phyloP scores from a whole-genome alignment of 2,888 invertebrate genomes.

The Metellina segmentata region DNA sequence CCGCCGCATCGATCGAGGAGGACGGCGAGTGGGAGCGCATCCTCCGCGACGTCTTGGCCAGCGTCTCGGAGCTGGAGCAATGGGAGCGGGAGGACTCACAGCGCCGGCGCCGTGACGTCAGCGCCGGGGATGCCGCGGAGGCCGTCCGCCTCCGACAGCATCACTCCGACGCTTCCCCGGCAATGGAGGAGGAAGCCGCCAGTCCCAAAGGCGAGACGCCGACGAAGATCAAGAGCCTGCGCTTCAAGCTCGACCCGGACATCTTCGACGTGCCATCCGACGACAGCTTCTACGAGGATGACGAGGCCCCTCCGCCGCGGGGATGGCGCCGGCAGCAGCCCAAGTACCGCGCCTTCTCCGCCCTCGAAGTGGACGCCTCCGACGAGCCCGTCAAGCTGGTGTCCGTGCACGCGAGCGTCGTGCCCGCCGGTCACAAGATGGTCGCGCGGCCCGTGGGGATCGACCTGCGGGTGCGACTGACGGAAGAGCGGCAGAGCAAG shows the following conservation, averaged over 20 bases:
- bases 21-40: slow-evolving; percentile 65
- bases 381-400: slow-evolving; percentile 70
- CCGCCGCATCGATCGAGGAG: slow-evolving; percentile 1
- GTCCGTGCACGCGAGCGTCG: slow-evolving; percentile 72
- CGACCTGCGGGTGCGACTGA: slow-evolving; percentile 64
- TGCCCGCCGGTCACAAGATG: slow-evolving; percentile 72
- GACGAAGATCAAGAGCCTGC: slow-evolving; percentile 72
- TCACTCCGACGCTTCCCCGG: slow-evolving; percentile 53
- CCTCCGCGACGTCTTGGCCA: slow-evolving; percentile 68
- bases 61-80: slow-evolving; percentile 70
- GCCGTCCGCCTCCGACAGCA: slow-evolving; percentile 20
- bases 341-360: slow-evolving; percentile 46
- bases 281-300: slow-evolving; percentile 68
- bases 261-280: slow-evolving; percentile 73
- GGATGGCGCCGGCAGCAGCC: slow-evolving; percentile 44
- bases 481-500: slow-evolving; percentile 55
- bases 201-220: slow-evolving; percentile 65
- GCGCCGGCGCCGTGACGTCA: slow-evolving; percentile 58
- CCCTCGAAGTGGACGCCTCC: slow-evolving; percentile 42
- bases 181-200: slow-evolving; percentile 53
- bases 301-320: background rate
- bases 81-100: slow-evolving; percentile 33
- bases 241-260: slow-evolving; percentile 75
- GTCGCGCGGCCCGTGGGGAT: slow-evolving; percentile 70
- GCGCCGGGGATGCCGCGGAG: slow-evolving; percentile 54